Percentiles rank a stretch among this genome's conserved stretches.
Evolutionary conservation across 2,888 invertebrate genomes (phyloP).

Genomic region (Flexamia atlantica): DNA sequence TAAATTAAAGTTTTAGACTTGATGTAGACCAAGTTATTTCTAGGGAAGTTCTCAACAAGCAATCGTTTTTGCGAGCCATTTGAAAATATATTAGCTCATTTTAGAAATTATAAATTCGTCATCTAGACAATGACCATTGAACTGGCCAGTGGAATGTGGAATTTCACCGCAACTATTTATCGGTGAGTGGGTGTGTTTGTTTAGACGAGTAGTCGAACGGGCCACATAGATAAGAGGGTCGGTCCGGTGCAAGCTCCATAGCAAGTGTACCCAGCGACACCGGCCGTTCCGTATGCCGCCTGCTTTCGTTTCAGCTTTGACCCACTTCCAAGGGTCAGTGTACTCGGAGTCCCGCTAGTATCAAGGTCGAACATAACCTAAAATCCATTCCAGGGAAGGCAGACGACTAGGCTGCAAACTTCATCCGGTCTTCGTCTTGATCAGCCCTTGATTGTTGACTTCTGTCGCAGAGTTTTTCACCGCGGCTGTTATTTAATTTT

Average conservation of each 20-base stretch:
- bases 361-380: conserved; percentile 36
- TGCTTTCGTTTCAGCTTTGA: too few species aligned
- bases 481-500: neutral
- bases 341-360: neutral
- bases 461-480: too few species aligned
- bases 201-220: conserved; percentile 6
- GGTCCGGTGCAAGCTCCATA: neutral
- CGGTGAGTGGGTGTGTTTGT: conserved; percentile 35
- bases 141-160: neutral
- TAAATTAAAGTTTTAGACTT: too few species aligned
- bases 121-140: neutral
- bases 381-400: too few species aligned
- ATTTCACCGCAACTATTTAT: conserved; percentile 19
- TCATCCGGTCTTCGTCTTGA: neutral
- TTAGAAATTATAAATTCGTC: too few species aligned
- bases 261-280: neutral
- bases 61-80: too few species aligned
- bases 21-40: too few species aligned
- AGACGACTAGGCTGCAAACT: neutral
- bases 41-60: too few species aligned
- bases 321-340: conserved; percentile 3
- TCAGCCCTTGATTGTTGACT: neutral
- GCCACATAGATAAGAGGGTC: conserved; percentile 23
- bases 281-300: neutral
- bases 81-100: too few species aligned